Base-by-base conservation (phyloP, 2,888 invertebrate genomes). In the Hedychridium roseum region DNA sequence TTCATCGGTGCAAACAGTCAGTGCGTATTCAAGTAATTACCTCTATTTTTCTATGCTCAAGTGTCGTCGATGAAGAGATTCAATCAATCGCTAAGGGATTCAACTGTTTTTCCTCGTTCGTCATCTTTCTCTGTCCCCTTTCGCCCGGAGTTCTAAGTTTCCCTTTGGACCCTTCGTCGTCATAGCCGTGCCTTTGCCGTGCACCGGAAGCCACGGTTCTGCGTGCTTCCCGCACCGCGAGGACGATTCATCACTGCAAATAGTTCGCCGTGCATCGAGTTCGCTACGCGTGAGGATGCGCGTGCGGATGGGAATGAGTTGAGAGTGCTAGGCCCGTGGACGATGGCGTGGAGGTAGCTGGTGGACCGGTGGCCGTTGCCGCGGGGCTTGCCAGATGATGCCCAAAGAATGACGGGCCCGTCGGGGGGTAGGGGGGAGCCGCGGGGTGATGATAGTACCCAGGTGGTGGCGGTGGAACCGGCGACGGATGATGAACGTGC, bases 201-300 rank as follows among this genome's bases (percentile, higher is more conserved):
- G n/a, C n/a, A n/a, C n/a, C n/a, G n/a, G n/a, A n/a, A n/a, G n/a
- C n/a, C n/a, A n/a, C n/a, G n/a, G n/a, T n/a, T n/a, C n/a, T n/a
- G n/a, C n/a, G n/a, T n/a, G n/a, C n/a, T n/a, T n/a, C n/a, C n/a
- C n/a, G n/a, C n/a, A n/a, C n/a, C n/a, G n/a, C n/a, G n/a, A n/a
- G n/a, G n/a, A n/a, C n/a, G n/a, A n/a, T n/a, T n/a, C n/a, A n/a
- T n/a, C n/a, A n/a, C n/a, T n/a, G n/a, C n/a, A n/a, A n/a, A n/a
- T n/a, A n/a, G n/a, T n/a, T n/a, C n/a, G n/a, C n/a, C n/a, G n/a
- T n/a, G 12, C 15, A 31, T 51, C 50, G 58, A 60, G 67, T 65
- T 63, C 73, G 78, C 76, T 78, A 78, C 75, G 77, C 77, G 60
- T 78, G 78, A 64, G 75, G 75, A 52, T 77, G 77, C 52, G 71